Conservation (phyloP, 2,113 vertebrate genomes). For the Neotragus moschatus region DNA sequence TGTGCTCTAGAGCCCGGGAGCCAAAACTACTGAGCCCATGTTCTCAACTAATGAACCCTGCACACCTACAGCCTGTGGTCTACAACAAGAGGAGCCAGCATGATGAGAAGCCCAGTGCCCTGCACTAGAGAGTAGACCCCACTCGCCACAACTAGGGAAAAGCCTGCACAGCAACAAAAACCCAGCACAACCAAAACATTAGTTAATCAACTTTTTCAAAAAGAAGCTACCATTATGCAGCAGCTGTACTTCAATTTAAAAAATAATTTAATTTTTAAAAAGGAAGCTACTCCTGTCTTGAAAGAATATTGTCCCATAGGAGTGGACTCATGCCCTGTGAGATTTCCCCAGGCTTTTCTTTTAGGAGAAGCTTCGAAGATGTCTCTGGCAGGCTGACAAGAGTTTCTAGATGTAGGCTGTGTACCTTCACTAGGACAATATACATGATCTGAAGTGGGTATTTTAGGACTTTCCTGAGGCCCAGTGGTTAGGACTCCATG, state of each 20-base stretch:
- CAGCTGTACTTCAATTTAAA: not conserved
- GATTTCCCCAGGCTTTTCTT: not conserved
- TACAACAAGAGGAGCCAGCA: not conserved
- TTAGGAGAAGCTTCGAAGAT: not conserved
- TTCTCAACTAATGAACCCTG: not conserved
- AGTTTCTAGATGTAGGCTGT: not conserved
- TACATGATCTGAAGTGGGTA: not conserved
- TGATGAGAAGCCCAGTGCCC: rapidly evolving
- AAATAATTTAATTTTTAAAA: not conserved
- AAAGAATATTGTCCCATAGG: not conserved
- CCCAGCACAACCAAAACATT: not conserved
- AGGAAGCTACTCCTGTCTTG: not conserved
- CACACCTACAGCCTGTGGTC: not conserved
- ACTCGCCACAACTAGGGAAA: not conserved
- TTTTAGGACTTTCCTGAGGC: not conserved
- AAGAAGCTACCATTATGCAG: not conserved
- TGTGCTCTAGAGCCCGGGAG: not conserved
- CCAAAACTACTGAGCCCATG: not conserved
- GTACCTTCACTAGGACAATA: not conserved
- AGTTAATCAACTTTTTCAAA: not conserved
- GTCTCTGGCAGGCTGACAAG: not conserved
- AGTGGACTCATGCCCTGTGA: not conserved
- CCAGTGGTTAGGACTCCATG: not conserved
- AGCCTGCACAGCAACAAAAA: not conserved
- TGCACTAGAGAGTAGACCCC: not conserved